Base-by-base conservation (phyloP, 2,797 vertebrate genomes). In the Myotis planiceps region DNA sequence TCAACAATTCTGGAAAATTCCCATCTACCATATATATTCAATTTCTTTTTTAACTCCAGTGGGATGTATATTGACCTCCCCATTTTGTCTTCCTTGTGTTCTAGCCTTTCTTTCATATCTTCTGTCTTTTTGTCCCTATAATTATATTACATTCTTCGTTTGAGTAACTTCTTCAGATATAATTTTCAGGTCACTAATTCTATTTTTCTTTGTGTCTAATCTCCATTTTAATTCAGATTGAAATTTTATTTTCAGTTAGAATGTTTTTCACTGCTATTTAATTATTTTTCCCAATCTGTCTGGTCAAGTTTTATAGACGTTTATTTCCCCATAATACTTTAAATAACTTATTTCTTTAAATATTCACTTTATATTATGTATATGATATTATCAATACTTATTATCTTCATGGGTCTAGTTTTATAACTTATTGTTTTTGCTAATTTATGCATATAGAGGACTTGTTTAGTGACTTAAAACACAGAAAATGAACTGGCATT, bases 201-300 rank as follows among this genome's bases (percentile, higher is more conserved):
- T 75, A 23, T 88, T 88, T 86, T 39, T 18, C 74, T 2, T 71
- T 78, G 4, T 65, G 37, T 75, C 4, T 29, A 84, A 84, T 68
- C 34, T 79, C 0, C 15, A 79, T 84, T 83, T 90, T 63, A 79
- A 55, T 5, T 90, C 37, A 34, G 16, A 51, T 66, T 55, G n/a
- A 47, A 34, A 34, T 76, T 92, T 89, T 86, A n/a, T 86, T 95
- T 92, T 92, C 5, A 72, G 3, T 71, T 94, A 45, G 18, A 47
- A 32, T 8, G 72, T 60, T 92, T 84, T 78, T 72, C 21, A 68
- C 25, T 66, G 9, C 16, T 32, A 21, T 88, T 87, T 74, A 69
- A 19, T 83, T 88, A 69, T 27, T 18, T 13, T 53, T 69, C 2
- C 21, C 16, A 85, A 39, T 65, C 9, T 51, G 6, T 16, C 32